A percentile compares a stretch with the other conserved stretches of the same genome.
Conservation (phyloP, 1,140 invertebrate species). For the Tetragonula clypearis region DNA sequence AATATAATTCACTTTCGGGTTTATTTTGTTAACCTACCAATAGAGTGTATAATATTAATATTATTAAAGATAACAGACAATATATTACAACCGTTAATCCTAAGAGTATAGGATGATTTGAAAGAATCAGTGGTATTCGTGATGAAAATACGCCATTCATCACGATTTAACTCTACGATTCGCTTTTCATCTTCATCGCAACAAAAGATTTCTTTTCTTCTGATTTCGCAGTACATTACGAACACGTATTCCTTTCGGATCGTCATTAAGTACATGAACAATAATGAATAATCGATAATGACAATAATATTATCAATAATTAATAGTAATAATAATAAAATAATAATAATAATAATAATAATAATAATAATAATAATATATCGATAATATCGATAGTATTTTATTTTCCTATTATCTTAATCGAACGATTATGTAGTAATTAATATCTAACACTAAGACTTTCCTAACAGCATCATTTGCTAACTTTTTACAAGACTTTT, state of each 20-base stretch:
- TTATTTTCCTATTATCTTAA: conserved; percentile 69
- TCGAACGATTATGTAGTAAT: conserved; percentile 66
- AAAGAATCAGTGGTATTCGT: conserved; percentile 26
- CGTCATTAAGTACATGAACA: conserved; percentile 66
- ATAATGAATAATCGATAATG: conserved; percentile 64
- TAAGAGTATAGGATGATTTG: conserved; percentile 64
- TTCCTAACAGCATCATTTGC: conserved; percentile 38
- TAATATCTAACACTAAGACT: conserved; percentile 70
- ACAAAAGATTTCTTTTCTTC: conserved; percentile 17
- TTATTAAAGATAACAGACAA: conserved; percentile 79
- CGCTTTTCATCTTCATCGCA: conserved; percentile 3
- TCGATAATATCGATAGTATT: conserved; percentile 64
- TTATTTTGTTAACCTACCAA: conserved; percentile 69
- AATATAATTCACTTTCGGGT: conserved; percentile 68
- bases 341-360: conserved; percentile 71
- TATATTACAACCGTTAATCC: conserved; percentile 78
- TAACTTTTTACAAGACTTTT: conserved; percentile 66
- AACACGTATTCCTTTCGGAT: conserved; percentile 30
- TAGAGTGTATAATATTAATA: conserved; percentile 73
- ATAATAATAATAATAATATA: conserved; percentile 72
- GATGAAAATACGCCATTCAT: conserved; percentile 15
- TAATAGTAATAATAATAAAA: conserved; percentile 66
- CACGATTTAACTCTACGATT: background rate
- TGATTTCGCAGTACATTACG: conserved; percentile 40
- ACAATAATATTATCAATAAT: conserved; percentile 74